Evolutionary conservation across 2,113 vertebrate species (phyloP).

Genomic region (Oreochromis spilurus): DNA sequence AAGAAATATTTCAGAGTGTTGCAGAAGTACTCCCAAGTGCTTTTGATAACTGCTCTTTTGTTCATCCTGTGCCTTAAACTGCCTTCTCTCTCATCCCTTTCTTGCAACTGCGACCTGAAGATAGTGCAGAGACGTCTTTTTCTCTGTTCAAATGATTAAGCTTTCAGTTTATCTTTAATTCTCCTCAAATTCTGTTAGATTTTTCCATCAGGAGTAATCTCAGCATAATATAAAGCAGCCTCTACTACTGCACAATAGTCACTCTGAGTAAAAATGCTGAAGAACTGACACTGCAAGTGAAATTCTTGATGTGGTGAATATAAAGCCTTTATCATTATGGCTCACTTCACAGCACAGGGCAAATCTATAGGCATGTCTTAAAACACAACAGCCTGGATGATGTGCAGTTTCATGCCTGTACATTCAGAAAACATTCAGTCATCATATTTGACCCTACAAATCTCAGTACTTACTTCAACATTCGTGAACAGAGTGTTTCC

Average conservation of each 20-base stretch:
- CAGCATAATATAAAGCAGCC: not conserved
- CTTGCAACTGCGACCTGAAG: not conserved
- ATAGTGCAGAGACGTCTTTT: accelerated
- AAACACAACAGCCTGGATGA: not conserved
- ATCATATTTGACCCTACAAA: not conserved
- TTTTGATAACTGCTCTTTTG: not conserved
- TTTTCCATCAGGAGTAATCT: not conserved
- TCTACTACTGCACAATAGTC: not conserved
- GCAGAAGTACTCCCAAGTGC: not conserved
- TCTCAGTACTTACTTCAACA: not conserved
- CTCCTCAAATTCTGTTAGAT: not conserved
- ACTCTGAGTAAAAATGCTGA: not conserved
- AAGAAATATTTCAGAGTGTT: not conserved
- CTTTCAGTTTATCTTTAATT: not conserved
- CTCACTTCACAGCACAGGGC: accelerated
- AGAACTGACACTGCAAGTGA: accelerated
- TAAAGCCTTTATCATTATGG: not conserved
- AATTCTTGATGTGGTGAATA: not conserved
- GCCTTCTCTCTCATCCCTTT: not conserved
- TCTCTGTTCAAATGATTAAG: not conserved
- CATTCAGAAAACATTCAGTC: not conserved
- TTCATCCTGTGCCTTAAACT: not conserved
- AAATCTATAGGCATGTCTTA: not conserved
- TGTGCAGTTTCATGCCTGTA: not conserved
- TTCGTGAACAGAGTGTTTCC: not conserved